Percentiles rank a stretch among this genome's conserved stretches.
phyloP scores from a whole-genome alignment of 1,140 invertebrate genomes.

The Drosophila punjabiensis region DNA sequence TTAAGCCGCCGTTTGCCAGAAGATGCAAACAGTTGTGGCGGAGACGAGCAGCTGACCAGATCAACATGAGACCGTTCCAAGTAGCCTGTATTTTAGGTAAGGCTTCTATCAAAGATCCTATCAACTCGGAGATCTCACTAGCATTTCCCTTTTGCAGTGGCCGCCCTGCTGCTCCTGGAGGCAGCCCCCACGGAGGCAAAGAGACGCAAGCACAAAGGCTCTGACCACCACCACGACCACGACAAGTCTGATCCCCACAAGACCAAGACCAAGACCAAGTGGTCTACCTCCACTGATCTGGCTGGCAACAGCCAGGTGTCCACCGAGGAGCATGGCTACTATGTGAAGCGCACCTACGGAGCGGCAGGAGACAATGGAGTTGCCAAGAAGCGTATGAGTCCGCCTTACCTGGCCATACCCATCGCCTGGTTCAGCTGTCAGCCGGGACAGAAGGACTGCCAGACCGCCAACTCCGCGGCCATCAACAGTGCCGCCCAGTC shows the following conservation, averaged over 20 bases:
- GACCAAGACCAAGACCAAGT: slow-evolving; percentile 80
- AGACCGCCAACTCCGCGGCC: slow-evolving; percentile 50
- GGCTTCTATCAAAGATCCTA: background rate
- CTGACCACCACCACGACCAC: slow-evolving; percentile 43
- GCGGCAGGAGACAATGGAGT: slow-evolving; percentile 21
- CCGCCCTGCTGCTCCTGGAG: slow-evolving; percentile 60
- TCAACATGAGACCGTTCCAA: slow-evolving; percentile 62
- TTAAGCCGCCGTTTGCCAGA: slow-evolving; percentile 56
- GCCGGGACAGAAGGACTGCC: slow-evolving; percentile 46
- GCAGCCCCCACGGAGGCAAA: slow-evolving; percentile 51
- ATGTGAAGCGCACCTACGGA: slow-evolving; percentile 77
- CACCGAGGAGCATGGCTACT: slow-evolving; percentile 81
- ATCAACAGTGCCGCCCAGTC: slow-evolving; percentile 66
- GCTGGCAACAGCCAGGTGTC: slow-evolving; percentile 61
- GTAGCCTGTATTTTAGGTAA: slow-evolving; percentile 57
- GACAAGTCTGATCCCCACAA: slow-evolving; percentile 38
- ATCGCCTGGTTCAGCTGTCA: slow-evolving; percentile 76
- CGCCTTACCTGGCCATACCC: slow-evolving; percentile 76
- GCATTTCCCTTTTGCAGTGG: slow-evolving; percentile 9
- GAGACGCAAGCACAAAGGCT: slow-evolving; percentile 70
- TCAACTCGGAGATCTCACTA: background rate
- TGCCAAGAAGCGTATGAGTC: slow-evolving; percentile 49
- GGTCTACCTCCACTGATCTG: slow-evolving; percentile 73
- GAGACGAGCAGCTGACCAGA: slow-evolving; percentile 57
- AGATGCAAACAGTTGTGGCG: slow-evolving; percentile 70